Conservation (phyloP, 2,888 invertebrate genomes). For the Oasisia sp. region DNA sequence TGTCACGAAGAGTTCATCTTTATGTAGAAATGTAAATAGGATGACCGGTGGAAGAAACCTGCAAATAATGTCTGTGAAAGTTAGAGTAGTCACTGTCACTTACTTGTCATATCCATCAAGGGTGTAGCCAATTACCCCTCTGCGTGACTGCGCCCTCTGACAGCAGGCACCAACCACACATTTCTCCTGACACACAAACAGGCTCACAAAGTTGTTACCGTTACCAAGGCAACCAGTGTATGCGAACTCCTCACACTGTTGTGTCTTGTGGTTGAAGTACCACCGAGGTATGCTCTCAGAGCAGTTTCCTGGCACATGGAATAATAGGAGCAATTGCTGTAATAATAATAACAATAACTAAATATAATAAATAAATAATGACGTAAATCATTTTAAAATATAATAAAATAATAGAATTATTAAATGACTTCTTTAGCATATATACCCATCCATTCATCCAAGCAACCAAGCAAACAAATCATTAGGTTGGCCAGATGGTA, state of each 20-base stretch:
- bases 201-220: conserved; percentile 51
- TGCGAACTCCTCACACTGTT: conserved; percentile 50
- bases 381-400: no score
- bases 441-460: no score
- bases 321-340: not conserved
- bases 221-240: conserved; percentile 58
- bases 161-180: conserved; percentile 58
- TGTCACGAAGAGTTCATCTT: no score
- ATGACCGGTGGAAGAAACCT: not conserved
- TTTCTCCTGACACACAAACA: conserved; percentile 47
- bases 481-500: no score
- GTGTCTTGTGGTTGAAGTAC: conserved; percentile 50
- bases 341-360: not conserved
- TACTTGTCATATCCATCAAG: conserved; percentile 55
- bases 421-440: no score
- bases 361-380: no score
- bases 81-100: not conserved
- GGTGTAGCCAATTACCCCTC: conserved; percentile 50
- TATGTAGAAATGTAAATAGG: not conserved
- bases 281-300: conserved; percentile 45
- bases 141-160: conserved; percentile 44
- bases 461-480: no score
- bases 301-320: conserved; percentile 45
- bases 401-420: no score
- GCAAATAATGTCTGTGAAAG: not conserved